Percentiles rank a stretch among this genome's conserved stretches.
Conservation (phyloP, 2,113 vertebrate genomes). For the Haemorhous mexicanus region DNA sequence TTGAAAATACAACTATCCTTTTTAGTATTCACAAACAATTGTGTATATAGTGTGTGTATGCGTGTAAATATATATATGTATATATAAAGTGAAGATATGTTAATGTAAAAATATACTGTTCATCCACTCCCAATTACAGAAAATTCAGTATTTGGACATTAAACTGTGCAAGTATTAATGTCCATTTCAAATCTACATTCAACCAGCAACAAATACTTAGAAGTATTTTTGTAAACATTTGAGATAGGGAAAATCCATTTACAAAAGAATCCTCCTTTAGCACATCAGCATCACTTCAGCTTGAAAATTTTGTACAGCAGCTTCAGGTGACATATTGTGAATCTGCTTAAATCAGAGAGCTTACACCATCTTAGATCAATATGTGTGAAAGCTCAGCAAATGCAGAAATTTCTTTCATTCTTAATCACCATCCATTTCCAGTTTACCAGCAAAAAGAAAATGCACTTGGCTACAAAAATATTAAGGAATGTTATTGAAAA, state of each 20-base stretch:
- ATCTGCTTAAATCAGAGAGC: slow-evolving; percentile 54
- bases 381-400: slow-evolving; percentile 60
- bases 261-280: slow-evolving; percentile 49
- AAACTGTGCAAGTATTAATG: slow-evolving; percentile 58
- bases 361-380: slow-evolving; percentile 17
- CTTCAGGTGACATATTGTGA: slow-evolving; percentile 13
- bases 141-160: slow-evolving; percentile 63
- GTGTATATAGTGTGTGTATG: slow-evolving; percentile 58
- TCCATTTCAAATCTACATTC: slow-evolving; percentile 76
- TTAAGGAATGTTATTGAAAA: slow-evolving; percentile 83
- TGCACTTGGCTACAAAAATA: slow-evolving; percentile 78
- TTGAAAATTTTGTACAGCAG: slow-evolving; percentile 38
- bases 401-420: slow-evolving; percentile 45
- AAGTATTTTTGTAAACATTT: slow-evolving; percentile 78
- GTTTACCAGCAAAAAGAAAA: slow-evolving; percentile 74
- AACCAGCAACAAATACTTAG: slow-evolving; percentile 74
- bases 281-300: slow-evolving; percentile 55
- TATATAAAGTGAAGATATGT: slow-evolving; percentile 72
- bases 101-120: slow-evolving; percentile 77
- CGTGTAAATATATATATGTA: slow-evolving; percentile 65
- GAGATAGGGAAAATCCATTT: slow-evolving; percentile 60
- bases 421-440: slow-evolving; percentile 61
- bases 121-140: slow-evolving; percentile 65
- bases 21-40: slow-evolving; percentile 74
- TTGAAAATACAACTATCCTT: slow-evolving; percentile 73